Percentiles rank a stretch among this genome's conserved stretches.
These are phyloP conservation scores for Hylaea fasciaria DNA, from an alignment of 2,888 invertebrate species.

Conservation along the genomic window DNA sequence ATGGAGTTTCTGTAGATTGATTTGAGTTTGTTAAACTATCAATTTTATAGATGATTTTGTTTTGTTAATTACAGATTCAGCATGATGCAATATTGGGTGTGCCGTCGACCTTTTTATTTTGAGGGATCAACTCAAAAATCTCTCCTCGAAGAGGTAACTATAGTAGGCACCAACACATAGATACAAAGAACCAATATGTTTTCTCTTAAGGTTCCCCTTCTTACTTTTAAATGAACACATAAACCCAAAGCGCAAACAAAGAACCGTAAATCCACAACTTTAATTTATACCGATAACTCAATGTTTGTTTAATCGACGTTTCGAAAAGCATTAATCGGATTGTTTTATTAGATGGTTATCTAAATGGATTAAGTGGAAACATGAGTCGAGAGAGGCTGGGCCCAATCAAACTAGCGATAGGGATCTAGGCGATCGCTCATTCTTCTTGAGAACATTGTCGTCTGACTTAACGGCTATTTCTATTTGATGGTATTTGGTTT, in stretches of 20 bases:
- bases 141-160: no score
- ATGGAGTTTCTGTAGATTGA: no score
- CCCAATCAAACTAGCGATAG: conserved; percentile 59
- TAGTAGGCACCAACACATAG: not conserved
- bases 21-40: no score
- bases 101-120: no score
- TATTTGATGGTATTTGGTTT: conserved; percentile 14
- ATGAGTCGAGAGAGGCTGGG: conserved; percentile 55
- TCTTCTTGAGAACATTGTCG: conserved; percentile 37
- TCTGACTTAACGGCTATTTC: conserved; percentile 26
- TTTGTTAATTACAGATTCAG: no score
- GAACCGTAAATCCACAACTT: conserved; percentile 16
- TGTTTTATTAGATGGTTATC: conserved; percentile 63
- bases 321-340: conserved; percentile 55
- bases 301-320: conserved; percentile 54
- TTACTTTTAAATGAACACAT: not conserved
- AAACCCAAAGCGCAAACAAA: conserved; percentile 1
- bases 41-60: no score
- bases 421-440: conserved; percentile 51
- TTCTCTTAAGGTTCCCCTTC: no score
- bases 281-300: conserved; percentile 23
- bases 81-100: no score
- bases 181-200: no score
- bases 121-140: no score
- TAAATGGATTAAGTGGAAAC: conserved; percentile 71